Base-by-base conservation (phyloP, 1,140 invertebrate genomes). In the Chironomus striatipennis region DNA sequence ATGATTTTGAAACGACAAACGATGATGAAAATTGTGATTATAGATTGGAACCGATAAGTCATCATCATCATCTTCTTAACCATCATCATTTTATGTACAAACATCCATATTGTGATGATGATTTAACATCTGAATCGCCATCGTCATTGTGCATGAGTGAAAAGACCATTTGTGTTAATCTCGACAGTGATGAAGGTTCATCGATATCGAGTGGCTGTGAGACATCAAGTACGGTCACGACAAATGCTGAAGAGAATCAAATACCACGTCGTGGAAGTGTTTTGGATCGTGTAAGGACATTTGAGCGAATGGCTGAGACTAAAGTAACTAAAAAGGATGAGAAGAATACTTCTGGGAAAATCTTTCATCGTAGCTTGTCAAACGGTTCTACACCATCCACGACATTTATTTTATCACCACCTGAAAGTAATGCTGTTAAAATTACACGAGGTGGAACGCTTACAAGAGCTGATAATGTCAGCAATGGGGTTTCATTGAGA, bases 181-280 rank as follows among this genome's bases (percentile, higher is more conserved):
- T 81, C 76, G 87, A 89, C 76, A 87, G 87, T 79, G 90, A 92
- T 81, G 90, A 91, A 79, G 90, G 90, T 76, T 88, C 86, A 74
- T 88, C 87, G n/a, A 89, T 91, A 78, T 91, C 90, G 73, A 91
- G 89, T 75, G 90, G 90, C 72, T 92, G 90, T 80, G 90, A 92
- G 80, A 91, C 90, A 5, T 88, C 90, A n/a, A 91, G 90, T 79
- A 91, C 90, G 1, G 88, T 87, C n/a, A 86, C 85, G 42, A 86
- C 83, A 7, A 70, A 70, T 70, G 65, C 65, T 21, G 65, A 70
- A 20, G 65, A 70, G 18, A 21, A 78, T 82, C 20, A 83, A 85
- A 76, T 70, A 18, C 65, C 65, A 10, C 17, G 65, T 20, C 65
- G 65, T 70, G 65, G 65, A 7, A 70, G 65, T 21, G 65, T 70